Base-by-base conservation (phyloP, 2,113 vertebrate genomes). In the Meles meles region DNA sequence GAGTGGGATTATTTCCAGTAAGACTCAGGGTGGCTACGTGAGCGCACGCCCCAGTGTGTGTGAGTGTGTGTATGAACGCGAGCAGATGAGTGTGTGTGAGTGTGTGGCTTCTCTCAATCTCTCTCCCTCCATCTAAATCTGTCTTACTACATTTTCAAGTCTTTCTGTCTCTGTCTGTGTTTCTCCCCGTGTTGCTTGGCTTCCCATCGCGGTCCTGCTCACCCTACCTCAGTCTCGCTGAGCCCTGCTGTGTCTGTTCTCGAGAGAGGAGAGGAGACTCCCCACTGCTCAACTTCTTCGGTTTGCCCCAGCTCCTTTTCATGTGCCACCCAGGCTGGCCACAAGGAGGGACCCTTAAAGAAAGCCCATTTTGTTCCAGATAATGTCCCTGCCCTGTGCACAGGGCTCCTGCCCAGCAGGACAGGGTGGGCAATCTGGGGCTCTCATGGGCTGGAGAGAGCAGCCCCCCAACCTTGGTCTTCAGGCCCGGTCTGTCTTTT, bases 1-100 rank as follows among this genome's bases (percentile, higher is more conserved):
- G 76, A 97, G 94, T 34, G 90, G 96, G 96, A 98, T 97, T 93
- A 94, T 67, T 98, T 29, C 10, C 96, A 59, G 95, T 80, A 4
- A 97, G 74, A 49, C 98, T 94, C 3, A 15, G 83, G 85, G 49
- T 55, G 52, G 82, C 86, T 97, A 44, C 18, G 8, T 95, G 94
- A 80, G 5, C 20, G 0, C 47, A 39, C 8, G 15, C 90, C 81
- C 2, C 71, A n/a, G 83, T 31, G 80, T 83, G 42, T n/a, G 89
- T 89, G 93, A 61, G 95, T 76, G 96, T 49, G n/a, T n/a, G 49
- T 63, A 71, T 90, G 88, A 31, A 29, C 0, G 82, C 52, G 27
- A 31, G 61, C 31, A 18, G 7, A 25, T 42, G 67, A 37, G 90
- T 29, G 82, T 77, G 42, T 52, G 39, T 4, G 84, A 42, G 42